A percentile compares a stretch with the other conserved stretches of the same genome.
Conservation (phyloP, 2,113 vertebrate genomes). For the Centropus unirufus region DNA sequence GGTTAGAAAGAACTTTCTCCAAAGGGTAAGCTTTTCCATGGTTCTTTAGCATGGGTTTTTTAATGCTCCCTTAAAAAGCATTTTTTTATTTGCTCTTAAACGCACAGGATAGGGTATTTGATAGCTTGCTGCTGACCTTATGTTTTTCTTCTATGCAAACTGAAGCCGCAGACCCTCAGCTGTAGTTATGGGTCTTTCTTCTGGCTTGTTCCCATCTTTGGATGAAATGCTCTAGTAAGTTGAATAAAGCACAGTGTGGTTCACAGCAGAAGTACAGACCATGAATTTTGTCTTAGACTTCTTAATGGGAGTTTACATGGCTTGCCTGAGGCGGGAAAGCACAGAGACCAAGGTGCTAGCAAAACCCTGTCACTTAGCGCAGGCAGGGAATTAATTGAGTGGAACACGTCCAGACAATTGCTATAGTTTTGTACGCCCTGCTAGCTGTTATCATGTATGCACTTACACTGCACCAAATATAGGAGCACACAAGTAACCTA, state of each 20-base stretch:
- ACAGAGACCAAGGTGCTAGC: not conserved
- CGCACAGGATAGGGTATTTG: no score
- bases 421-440: not conserved
- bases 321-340: not conserved
- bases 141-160: not conserved
- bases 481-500: not conserved
- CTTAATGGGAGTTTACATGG: not conserved
- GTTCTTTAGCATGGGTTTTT: not conserved
- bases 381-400: not conserved
- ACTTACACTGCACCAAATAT: not conserved
- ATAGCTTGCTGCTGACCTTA: not conserved
- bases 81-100: not conserved
- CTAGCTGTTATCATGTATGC: not conserved
- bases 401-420: fast-evolving
- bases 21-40: not conserved
- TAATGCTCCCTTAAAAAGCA: not conserved
- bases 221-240: not conserved
- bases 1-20: not conserved
- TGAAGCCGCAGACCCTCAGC: not conserved
- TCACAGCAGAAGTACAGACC: not conserved
- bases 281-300: not conserved
- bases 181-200: not conserved
- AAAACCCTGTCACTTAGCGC: not conserved
- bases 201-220: not conserved
- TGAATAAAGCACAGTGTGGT: not conserved